Base-by-base conservation (phyloP, 2,888 invertebrate genomes). In the Slavum lentiscoides region DNA sequence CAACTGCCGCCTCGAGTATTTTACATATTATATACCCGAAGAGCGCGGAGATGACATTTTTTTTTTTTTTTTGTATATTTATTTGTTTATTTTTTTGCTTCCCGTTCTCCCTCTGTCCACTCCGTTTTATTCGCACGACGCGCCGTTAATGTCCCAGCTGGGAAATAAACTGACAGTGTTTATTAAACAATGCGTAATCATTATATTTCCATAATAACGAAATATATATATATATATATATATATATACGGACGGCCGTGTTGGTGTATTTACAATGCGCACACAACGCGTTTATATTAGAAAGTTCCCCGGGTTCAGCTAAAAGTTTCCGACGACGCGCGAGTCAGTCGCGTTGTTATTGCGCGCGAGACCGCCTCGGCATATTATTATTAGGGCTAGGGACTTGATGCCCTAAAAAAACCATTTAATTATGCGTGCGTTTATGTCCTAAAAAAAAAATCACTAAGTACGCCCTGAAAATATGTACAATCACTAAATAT, bases 111-210 rank as follows among this genome's bases (percentile, higher is more conserved):
- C 30, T 30, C 30, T 30, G 30, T 77, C 62, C 68, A 30, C 61
- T 43, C n/a, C 61, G 62, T 61, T 74, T 70, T 62, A 69, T 77
- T 77, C 21, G 62, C 69, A 39, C 62, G 3, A 9, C 43, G 39
- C 39, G 49, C 77, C 62, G 23, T 70, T 80, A 80, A 80, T 72
- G 80, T 80, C 80, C 80, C 80, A 72, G 80, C 64, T 58, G 80
- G 80, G 80, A 80, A 80, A 80, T 80, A 72, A 30, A 80, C 72
- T 21, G 80, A 80, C 70, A 37, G 70, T 37, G 72, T 80, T 30
- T 70, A 64, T 80, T 80, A 80, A 80, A 72, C 64, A 72, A 70
- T 17, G 72, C 80, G 70, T 64, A 15, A 30, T 70, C 39, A 70
- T 72, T 70, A 70, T 76, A 68, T 69, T 68, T 69, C 23, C 49